Base-by-base conservation (phyloP, 2,113 vertebrate species). In the Gnathonemus longibarbis region DNA sequence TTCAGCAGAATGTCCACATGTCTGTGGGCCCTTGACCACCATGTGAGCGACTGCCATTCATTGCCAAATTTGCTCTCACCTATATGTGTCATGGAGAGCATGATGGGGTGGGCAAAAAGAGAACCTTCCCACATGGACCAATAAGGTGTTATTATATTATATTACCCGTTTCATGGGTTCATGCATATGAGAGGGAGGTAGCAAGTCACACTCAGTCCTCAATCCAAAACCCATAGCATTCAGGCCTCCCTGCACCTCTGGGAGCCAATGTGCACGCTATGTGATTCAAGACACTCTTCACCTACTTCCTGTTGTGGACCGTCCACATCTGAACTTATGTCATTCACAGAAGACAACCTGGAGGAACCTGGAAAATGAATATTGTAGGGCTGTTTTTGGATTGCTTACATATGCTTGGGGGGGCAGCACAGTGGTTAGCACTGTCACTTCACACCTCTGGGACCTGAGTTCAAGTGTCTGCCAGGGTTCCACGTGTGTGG, bases 261-360 rank as follows among this genome's bases (percentile, higher is more conserved):
- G 90, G 90, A 91, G 46, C 90, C 88, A 91, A 91, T 92, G 91
- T 91, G 88, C 89, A 62, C 8, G 86, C 56, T 21, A 89, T 89
- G 74, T 74, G 48, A 89, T 66, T 31, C 31, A 90, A 89, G 90
- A 92, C 89, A 48, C 83, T 90, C 53, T 87, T 90, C 89, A 45
- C n/a, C 87, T 89, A 21, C 85, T 21, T 90, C 89, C 24, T 85
- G 87, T 31, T n/a, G 85, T 35, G 84, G 24, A 24, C 77, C 45
- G 49, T 53, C 86, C 88, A 52, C 88, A 62, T 88, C 84, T 89
- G 90, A 89, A 84, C 86, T 66, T 42, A 52, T 83, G 42, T 89
- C 42, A 77, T 89, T 83, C 70, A 84, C 21, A 89, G 42, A 1
- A 11, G 24, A 48, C 45, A 11, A 53, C 46, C 13, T 17, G 52